phyloP scores from a whole-genome alignment of 2,113 vertebrate species.

The Pristiophorus japonicus region DNA sequence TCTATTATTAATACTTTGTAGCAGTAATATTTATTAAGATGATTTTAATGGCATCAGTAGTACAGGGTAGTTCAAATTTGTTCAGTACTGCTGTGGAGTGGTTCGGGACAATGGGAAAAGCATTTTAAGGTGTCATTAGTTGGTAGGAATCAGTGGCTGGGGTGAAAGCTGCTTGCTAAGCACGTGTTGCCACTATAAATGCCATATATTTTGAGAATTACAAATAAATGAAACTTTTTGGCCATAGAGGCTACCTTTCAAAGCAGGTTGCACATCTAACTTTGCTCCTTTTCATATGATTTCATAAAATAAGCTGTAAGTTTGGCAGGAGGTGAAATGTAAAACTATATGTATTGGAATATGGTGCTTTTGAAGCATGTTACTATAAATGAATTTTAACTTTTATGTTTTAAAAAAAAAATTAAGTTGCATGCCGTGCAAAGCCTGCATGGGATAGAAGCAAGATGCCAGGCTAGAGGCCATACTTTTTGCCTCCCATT shows the following conservation, averaged over 20 bases:
- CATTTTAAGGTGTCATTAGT: not conserved
- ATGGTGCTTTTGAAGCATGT: not conserved
- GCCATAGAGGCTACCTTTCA: not conserved
- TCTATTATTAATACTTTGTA: too few species aligned
- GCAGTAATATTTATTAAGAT: too few species aligned
- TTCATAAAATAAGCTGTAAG: not conserved
- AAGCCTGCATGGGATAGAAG: too few species aligned
- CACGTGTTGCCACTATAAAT: not conserved
- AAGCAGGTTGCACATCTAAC: not conserved
- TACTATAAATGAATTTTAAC: not conserved
- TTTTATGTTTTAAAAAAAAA: too few species aligned
- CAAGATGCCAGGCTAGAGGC: too few species aligned
- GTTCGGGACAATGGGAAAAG: not conserved
- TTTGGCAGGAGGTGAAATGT: not conserved
- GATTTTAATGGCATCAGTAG: too few species aligned
- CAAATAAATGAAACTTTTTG: not conserved
- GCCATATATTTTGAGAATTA: not conserved
- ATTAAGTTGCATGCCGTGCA: too few species aligned
- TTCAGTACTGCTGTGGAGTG: too few species aligned
- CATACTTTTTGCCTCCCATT: too few species aligned
- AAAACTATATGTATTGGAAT: not conserved
- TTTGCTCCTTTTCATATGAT: not conserved
- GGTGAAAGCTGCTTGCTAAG: not conserved
- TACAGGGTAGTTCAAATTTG: too few species aligned
- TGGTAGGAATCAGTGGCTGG: not conserved